These are phyloP conservation scores for Laticauda colubrina DNA, from an alignment of 2,113 vertebrate genomes.

Conservation along the genomic window DNA sequence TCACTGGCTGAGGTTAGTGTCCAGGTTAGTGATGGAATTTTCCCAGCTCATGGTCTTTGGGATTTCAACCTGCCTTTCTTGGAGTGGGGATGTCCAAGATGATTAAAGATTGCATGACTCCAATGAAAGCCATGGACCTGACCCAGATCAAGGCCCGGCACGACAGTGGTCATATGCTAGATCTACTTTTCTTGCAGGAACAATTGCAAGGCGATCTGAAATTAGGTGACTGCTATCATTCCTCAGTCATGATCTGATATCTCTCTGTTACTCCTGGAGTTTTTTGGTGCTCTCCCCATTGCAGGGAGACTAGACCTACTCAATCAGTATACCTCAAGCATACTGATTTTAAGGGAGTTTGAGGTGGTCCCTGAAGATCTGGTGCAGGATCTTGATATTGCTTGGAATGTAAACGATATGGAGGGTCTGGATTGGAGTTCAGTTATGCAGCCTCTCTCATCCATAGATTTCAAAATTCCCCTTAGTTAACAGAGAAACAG, in stretches of 20 bases:
- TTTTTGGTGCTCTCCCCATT: not conserved
- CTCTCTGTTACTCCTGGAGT: not conserved
- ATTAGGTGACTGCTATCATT: not conserved
- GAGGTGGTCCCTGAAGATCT: not conserved
- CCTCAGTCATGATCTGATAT: not conserved
- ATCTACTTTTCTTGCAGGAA: not conserved
- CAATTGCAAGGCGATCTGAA: not conserved
- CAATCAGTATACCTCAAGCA: not conserved
- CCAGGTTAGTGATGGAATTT: not conserved
- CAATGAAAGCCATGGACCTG: not conserved
- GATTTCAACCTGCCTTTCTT: not conserved
- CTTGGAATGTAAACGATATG: not conserved
- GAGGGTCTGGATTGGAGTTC: not conserved
- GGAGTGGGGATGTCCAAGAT: not conserved
- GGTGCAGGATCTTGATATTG: not conserved
- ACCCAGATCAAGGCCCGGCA: not conserved
- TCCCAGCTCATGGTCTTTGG: not conserved
- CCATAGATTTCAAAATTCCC: not conserved
- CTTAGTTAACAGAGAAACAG: not conserved
- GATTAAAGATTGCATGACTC: not conserved
- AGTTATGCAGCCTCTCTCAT: not conserved
- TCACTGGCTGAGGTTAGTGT: not conserved
- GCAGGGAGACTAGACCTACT: not conserved
- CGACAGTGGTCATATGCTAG: not conserved
- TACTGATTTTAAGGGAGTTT: not conserved